Evolutionary conservation across 30 jellyfish, hydroid and myxozoan species (phyloP).

Genomic region (Hydra vulgaris): DNA sequence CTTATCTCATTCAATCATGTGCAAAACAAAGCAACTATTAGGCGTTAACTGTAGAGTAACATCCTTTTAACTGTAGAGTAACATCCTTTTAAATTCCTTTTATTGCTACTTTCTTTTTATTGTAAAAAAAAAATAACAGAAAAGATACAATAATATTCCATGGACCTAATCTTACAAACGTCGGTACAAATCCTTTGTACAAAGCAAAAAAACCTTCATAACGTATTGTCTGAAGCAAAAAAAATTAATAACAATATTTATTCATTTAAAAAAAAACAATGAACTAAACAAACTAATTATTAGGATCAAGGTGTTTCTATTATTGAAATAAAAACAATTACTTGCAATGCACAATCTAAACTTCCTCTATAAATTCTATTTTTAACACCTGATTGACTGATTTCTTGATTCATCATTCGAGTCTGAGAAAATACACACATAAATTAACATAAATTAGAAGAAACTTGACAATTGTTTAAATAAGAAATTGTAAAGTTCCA

Average conservation of each 20-base stretch:
- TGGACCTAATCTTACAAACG: slow-evolving; percentile 85
- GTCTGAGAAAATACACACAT: slow-evolving; percentile 36
- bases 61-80: too few relatives aligned
- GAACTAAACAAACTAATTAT: too few relatives aligned
- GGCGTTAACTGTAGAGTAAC: too few relatives aligned
- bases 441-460: neutral
- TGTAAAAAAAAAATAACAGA: neutral
- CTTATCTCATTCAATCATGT: too few relatives aligned
- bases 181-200: slow-evolving; percentile 92
- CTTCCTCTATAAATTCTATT: slow-evolving; percentile 41
- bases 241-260: neutral
- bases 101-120: too few relatives aligned
- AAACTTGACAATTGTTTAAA: too few relatives aligned
- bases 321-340: slow-evolving; percentile 2
- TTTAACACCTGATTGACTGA: neutral
- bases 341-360: slow-evolving; percentile 65
- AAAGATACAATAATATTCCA: slow-evolving; percentile 94
- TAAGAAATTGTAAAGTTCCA: neutral
- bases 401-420: slow-evolving; percentile 96
- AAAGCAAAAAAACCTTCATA: slow-evolving; percentile 87
- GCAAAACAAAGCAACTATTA: too few relatives aligned
- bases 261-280: neutral
- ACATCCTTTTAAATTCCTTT: neutral
- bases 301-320: too few relatives aligned
- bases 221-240: slow-evolving; percentile 49